A percentile compares a stretch with the other conserved stretches of the same genome.
Conservation (phyloP, 2,888 invertebrate species). For the Sphecodes monilicornis region DNA sequence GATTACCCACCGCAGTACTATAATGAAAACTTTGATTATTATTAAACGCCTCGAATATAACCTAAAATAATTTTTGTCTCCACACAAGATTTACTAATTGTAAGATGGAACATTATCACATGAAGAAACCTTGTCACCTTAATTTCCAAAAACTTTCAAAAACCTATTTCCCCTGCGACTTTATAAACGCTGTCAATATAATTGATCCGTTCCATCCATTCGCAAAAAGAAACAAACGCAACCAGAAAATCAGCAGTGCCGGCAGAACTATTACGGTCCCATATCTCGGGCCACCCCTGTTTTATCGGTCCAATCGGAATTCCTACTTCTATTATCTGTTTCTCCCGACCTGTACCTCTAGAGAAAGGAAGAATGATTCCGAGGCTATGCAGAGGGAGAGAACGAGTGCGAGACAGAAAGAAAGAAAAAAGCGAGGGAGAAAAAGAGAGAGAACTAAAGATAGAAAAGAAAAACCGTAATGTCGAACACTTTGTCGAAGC, state of each 20-base stretch:
- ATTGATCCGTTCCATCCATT: not conserved
- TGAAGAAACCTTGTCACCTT: too few relatives aligned
- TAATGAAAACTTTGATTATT: too few relatives aligned
- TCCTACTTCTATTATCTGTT: constrained; percentile 39
- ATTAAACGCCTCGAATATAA: too few relatives aligned
- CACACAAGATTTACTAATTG: too few relatives aligned
- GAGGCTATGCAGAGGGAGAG: not conserved
- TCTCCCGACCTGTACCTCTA: not conserved
- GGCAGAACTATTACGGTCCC: constrained; percentile 39
- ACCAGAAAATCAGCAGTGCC: constrained; percentile 17
- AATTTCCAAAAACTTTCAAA: not conserved
- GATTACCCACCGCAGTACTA: too few relatives aligned
- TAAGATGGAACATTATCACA: too few relatives aligned
- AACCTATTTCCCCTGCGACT: too few relatives aligned
- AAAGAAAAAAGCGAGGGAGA: not conserved
- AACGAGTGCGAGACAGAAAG: not conserved
- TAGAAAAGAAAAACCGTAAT: constrained; percentile 42
- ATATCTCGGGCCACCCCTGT: constrained; percentile 34
- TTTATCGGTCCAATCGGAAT: constrained; percentile 52
- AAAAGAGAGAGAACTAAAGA: not conserved
- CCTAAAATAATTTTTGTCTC: too few relatives aligned
- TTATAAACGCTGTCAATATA: not conserved
- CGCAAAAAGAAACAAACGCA: not conserved
- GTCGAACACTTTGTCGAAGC: constrained; percentile 70
- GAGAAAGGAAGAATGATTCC: not conserved